phyloP scores from a whole-genome alignment of 2,113 vertebrate genomes.

The Mionectes macconnelli region DNA sequence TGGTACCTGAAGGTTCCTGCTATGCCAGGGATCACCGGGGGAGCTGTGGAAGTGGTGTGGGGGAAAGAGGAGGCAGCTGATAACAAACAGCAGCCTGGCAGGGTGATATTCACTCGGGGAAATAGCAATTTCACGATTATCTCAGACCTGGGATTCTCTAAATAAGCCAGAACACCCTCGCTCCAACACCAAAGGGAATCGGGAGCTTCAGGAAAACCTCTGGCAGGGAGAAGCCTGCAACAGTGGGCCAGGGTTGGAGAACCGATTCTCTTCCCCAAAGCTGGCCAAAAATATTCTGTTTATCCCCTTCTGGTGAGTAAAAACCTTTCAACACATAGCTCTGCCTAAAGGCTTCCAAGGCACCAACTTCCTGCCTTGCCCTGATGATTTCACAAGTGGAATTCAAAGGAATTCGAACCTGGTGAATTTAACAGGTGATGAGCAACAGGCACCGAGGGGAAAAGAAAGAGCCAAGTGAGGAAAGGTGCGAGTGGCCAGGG shows the following conservation, averaged over 20 bases:
- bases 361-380: not conserved
- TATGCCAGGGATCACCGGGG: rapidly evolving
- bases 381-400: not conserved
- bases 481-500: not conserved
- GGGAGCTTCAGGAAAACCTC: not conserved
- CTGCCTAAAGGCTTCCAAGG: not conserved
- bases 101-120: not conserved
- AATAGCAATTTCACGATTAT: not conserved
- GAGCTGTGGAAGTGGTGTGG: not conserved
- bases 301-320: not conserved
- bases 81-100: not conserved
- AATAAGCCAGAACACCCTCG: not conserved
- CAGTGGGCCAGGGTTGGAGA: not conserved
- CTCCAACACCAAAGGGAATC: not conserved
- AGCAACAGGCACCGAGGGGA: not conserved
- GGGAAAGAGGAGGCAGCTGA: not conserved
- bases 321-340: not conserved
- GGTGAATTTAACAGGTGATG: rapidly evolving
- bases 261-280: not conserved
- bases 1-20: not conserved
- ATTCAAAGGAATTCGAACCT: not conserved
- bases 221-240: not conserved
- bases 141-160: not conserved
- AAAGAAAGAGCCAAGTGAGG: rapidly evolving
- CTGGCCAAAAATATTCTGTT: not conserved